Evolutionary conservation across 1,140 invertebrate species (phyloP).

Genomic region (Rhyacophila brunnea): DNA sequence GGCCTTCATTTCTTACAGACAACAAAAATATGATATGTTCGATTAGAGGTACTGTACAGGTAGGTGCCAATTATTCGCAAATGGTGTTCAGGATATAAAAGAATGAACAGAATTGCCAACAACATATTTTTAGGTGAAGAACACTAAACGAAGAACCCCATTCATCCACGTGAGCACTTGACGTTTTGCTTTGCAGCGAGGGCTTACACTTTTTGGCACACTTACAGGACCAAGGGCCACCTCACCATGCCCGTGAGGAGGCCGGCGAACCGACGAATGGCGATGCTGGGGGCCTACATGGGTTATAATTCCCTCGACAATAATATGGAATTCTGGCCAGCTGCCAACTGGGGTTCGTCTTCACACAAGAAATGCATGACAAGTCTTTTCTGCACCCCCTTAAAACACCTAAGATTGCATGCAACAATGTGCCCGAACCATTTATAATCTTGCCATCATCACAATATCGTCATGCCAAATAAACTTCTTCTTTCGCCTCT

Average conservation of each 20-base stretch:
- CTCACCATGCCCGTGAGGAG: slow-evolving; percentile 35
- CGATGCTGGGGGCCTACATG: slow-evolving; percentile 51
- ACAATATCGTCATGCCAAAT: too few relatives aligned
- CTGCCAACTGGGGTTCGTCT: slow-evolving; percentile 59
- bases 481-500: too few relatives aligned
- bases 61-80: too few relatives aligned
- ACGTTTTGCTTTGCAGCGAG: slow-evolving; percentile 49
- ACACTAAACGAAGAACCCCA: too few relatives aligned
- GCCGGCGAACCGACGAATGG: slow-evolving; percentile 44
- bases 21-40: too few relatives aligned
- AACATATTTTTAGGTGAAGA: too few relatives aligned
- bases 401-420: not conserved
- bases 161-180: slow-evolving; percentile 14
- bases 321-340: slow-evolving; percentile 57
- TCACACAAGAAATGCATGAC: slow-evolving; percentile 22
- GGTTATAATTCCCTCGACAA: slow-evolving; percentile 55
- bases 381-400: slow-evolving; percentile 1
- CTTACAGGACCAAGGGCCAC: slow-evolving; percentile 40
- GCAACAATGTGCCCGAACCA: not conserved
- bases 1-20: too few relatives aligned
- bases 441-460: too few relatives aligned
- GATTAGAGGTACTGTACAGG: too few relatives aligned
- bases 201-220: slow-evolving; percentile 56
- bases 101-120: too few relatives aligned
- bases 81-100: too few relatives aligned